These are phyloP conservation scores for Ascaphus truei DNA, from an alignment of 2,113 vertebrate genomes.

Conservation along the genomic window DNA sequence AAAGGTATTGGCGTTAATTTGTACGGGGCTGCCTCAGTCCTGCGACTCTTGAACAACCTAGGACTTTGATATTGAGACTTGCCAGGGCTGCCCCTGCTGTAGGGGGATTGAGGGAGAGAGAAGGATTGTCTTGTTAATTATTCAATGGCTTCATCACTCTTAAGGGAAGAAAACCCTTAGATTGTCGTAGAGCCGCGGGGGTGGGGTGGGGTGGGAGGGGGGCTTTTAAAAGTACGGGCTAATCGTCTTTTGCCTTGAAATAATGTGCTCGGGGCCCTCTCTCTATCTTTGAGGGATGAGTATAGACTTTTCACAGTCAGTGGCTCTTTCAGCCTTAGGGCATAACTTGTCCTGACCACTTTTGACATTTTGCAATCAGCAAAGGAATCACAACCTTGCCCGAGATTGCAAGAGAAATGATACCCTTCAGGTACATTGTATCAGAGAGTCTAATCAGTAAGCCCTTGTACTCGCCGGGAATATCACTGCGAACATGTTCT, in stretches of 20 bases:
- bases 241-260: background rate
- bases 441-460: constrained; percentile 29
- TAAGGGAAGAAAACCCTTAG: constrained; percentile 4
- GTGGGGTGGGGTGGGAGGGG: background rate
- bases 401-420: constrained; percentile 27
- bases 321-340: background rate
- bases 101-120: no score
- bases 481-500: constrained; percentile 4
- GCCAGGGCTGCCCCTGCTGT: no score
- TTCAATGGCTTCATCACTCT: constrained; percentile 13
- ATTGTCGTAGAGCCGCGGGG: background rate
- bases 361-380: constrained; percentile 22
- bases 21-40: no score
- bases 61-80: no score
- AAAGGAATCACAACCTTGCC: constrained; percentile 24
- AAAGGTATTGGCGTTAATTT: no score
- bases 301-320: background rate
- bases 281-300: background rate
- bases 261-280: background rate
- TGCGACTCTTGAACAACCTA: no score
- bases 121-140: constrained; percentile 3
- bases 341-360: background rate
- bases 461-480: constrained; percentile 9
- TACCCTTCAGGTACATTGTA: constrained; percentile 22
- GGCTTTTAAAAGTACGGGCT: background rate